These are phyloP conservation scores for Lamellibrachia luymesi DNA, from an alignment of 1,140 invertebrate genomes.

Conservation along the genomic window DNA sequence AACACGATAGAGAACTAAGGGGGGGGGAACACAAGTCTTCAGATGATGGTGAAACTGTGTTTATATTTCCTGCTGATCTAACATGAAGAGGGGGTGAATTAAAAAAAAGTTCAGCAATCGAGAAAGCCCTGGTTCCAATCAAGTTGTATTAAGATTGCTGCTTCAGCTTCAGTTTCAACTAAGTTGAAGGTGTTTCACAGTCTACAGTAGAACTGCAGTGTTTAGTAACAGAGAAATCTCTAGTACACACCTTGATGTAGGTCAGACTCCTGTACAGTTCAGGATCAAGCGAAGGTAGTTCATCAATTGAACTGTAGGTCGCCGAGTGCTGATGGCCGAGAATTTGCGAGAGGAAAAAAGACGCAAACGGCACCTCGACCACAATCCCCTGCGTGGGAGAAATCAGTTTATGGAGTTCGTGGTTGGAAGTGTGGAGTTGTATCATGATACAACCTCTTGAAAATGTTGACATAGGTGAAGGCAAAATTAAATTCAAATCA, in stretches of 20 bases:
- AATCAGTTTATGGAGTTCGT: too few species aligned
- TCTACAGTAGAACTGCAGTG: background rate
- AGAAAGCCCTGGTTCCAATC: too few species aligned
- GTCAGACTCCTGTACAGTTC: slow-evolving; percentile 95
- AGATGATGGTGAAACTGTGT: too few species aligned
- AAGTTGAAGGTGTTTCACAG: background rate
- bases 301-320: slow-evolving; percentile 93
- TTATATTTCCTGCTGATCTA: too few species aligned
- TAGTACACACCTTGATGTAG: slow-evolving; percentile 74
- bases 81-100: too few species aligned
- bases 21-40: too few species aligned
- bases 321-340: slow-evolving; percentile 85
- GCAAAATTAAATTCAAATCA: too few species aligned
- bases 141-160: background rate
- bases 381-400: slow-evolving; percentile 78
- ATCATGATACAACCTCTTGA: too few species aligned
- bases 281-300: slow-evolving; percentile 92
- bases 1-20: too few species aligned
- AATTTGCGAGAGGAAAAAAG: slow-evolving; percentile 96
- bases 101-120: too few species aligned
- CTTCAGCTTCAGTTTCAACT: background rate
- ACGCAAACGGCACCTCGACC: slow-evolving; percentile 96
- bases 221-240: background rate
- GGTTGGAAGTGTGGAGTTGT: too few species aligned
- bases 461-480: too few species aligned